A percentile compares a stretch with the other conserved stretches of the same genome.
Evolutionary conservation across 2,113 vertebrate species (phyloP).

Genomic region (Nannobrachium achirus): DNA sequence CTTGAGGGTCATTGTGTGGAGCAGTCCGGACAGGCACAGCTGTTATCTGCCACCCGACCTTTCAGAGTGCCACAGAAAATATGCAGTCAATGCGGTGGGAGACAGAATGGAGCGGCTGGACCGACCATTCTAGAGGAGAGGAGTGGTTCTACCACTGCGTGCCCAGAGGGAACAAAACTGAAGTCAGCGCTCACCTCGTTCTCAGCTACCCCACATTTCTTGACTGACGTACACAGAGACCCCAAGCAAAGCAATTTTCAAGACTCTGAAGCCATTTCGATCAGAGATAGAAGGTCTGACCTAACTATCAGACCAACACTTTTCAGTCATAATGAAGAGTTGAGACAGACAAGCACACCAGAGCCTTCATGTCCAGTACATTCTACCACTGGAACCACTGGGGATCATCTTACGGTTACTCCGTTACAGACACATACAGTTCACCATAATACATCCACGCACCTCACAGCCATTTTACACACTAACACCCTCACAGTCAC

Average conservation of each 20-base stretch:
- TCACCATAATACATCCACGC: conserved; percentile 1
- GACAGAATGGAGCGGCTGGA: conserved; percentile 40
- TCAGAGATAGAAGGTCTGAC: conserved; percentile 41
- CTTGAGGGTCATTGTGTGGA: conserved; percentile 40
- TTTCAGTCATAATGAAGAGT: conserved; percentile 45
- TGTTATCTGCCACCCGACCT: conserved; percentile 43
- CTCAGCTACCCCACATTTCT: neutral
- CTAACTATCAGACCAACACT: conserved; percentile 40
- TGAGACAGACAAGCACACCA: conserved; percentile 33
- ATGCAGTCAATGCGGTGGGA: conserved; percentile 72
- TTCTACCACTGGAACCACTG: conserved; percentile 21
- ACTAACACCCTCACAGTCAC: conserved; percentile 58
- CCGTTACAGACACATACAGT: conserved; percentile 4
- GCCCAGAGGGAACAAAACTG: conserved; percentile 27
- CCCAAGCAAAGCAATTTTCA: conserved; percentile 31
- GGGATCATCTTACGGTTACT: conserved; percentile 26
- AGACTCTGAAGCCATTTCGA: conserved; percentile 26
- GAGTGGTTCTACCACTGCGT: neutral
- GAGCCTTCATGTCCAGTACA: conserved; percentile 60
- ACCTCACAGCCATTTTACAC: conserved; percentile 28
- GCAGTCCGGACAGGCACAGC: conserved; percentile 34
- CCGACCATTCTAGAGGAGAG: conserved; percentile 18
- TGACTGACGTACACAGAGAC: conserved; percentile 26
- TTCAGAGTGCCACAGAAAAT: conserved; percentile 51
- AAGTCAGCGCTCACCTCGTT: conserved; percentile 19